Conservation (phyloP, 2,797 vertebrate species). For the Chrysocyon brachyurus region DNA sequence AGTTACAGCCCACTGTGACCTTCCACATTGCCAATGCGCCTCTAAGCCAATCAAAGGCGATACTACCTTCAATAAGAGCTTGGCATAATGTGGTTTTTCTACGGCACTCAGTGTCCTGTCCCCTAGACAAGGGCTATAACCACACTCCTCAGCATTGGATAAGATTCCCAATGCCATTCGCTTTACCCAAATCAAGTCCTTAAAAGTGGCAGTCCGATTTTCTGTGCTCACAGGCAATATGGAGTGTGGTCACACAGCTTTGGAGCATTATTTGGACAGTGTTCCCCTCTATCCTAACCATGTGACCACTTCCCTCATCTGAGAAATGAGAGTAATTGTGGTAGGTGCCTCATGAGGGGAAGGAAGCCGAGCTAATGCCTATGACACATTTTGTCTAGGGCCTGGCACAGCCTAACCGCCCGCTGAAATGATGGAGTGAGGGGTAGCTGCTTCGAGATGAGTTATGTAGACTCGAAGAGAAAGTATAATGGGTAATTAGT, state of each 20-base stretch:
- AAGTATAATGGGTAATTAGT: not conserved
- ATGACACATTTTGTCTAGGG: not conserved
- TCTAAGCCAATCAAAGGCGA: not conserved
- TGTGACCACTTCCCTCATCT: not conserved
- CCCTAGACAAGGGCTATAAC: not conserved
- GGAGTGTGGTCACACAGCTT: not conserved
- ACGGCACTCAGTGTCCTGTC: not conserved
- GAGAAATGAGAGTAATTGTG: not conserved
- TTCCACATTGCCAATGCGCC: not conserved
- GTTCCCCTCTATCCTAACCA: not conserved
- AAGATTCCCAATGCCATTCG: slow-evolving; percentile 68
- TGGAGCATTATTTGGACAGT: too few species aligned
- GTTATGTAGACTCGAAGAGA: not conserved
- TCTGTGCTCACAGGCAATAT: not conserved
- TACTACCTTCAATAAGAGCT: slow-evolving; percentile 14
- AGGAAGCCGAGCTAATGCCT: not conserved
- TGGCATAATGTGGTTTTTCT: slow-evolving; percentile 4
- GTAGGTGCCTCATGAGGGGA: not conserved
- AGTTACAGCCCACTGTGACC: not conserved
- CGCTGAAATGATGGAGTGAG: not conserved
- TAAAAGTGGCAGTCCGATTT: slow-evolving; percentile 52
- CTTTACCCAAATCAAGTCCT: slow-evolving; percentile 61
- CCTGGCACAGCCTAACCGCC: slow-evolving; percentile 25
- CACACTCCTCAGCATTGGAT: slow-evolving; percentile 7
- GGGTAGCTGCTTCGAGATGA: not conserved